phyloP scores from a whole-genome alignment of 2,888 invertebrate genomes.

The Tholera decimalis region DNA sequence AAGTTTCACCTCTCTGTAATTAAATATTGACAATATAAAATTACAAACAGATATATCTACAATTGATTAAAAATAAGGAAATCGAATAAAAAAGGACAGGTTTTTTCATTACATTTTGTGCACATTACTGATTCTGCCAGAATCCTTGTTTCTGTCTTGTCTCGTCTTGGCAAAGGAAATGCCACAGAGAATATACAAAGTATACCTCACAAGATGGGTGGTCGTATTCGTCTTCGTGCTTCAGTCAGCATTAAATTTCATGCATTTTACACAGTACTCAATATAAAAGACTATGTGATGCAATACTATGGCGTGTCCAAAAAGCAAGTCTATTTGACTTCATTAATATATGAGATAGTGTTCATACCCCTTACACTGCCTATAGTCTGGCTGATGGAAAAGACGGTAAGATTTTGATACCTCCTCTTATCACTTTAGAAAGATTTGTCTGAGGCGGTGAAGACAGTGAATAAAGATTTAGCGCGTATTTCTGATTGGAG shows the following conservation, averaged over 20 bases:
- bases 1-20: too few relatives aligned
- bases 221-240: not conserved
- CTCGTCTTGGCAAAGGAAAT: not conserved
- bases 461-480: too few relatives aligned
- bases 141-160: too few relatives aligned
- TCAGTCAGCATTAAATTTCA: not conserved
- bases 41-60: too few relatives aligned
- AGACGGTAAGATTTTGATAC: not conserved
- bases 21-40: too few relatives aligned
- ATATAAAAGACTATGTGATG: not conserved
- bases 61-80: too few relatives aligned
- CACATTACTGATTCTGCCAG: too few relatives aligned
- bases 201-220: not conserved
- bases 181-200: not conserved
- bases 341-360: not conserved
- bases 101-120: too few relatives aligned
- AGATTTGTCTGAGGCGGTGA: too few relatives aligned
- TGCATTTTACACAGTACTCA: not conserved
- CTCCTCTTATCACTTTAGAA: too few relatives aligned
- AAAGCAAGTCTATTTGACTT: not conserved
- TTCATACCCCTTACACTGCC: not conserved
- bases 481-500: too few relatives aligned
- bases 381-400: not conserved
- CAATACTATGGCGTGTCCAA: not conserved
- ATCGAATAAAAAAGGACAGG: too few relatives aligned